A percentile compares a stretch with the other conserved stretches of the same genome.
Conservation (phyloP, 92 coral and sea anemone species). For the Heteractis magnifica region DNA sequence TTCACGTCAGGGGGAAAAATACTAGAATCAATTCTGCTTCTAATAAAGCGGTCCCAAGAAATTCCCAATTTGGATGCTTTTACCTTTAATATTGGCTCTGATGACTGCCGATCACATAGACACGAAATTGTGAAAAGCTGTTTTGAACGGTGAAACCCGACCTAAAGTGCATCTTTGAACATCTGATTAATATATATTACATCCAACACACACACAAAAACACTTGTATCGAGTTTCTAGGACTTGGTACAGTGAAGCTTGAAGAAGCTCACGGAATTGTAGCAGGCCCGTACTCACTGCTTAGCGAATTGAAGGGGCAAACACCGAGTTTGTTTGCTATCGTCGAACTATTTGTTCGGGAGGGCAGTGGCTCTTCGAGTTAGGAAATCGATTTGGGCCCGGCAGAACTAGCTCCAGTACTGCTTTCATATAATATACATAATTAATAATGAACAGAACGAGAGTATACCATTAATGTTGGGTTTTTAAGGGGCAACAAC, state of each 20-base stretch:
- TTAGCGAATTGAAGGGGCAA: background rate
- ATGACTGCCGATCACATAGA: constrained; percentile 2
- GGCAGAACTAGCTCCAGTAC: background rate
- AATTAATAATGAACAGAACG: constrained; percentile 11
- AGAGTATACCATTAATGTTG: too few species aligned
- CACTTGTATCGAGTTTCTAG: constrained; percentile 17
- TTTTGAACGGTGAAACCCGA: constrained; percentile 19
- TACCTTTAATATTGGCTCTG: background rate
- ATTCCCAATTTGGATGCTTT: too few species aligned
- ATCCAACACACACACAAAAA: background rate
- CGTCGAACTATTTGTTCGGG: background rate
- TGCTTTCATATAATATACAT: constrained; percentile 9
- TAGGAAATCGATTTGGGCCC: background rate
- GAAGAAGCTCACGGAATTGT: background rate
- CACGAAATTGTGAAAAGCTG: constrained; percentile 8
- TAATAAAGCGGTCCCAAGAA: too few species aligned
- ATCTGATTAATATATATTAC: constrained; percentile 5
- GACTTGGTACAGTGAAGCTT: background rate
- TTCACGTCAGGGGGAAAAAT: background rate
- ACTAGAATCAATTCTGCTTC: too few species aligned
- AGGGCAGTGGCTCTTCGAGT: background rate
- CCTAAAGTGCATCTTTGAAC: constrained; percentile 13
- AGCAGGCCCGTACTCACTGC: background rate
- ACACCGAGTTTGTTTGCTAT: background rate
- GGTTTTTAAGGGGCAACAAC: too few species aligned